Evolutionary conservation across 2,797 vertebrate genomes (phyloP), one percentile per base, ranked within the genome.

Genomic region (Oreochromis grahami): DNA sequence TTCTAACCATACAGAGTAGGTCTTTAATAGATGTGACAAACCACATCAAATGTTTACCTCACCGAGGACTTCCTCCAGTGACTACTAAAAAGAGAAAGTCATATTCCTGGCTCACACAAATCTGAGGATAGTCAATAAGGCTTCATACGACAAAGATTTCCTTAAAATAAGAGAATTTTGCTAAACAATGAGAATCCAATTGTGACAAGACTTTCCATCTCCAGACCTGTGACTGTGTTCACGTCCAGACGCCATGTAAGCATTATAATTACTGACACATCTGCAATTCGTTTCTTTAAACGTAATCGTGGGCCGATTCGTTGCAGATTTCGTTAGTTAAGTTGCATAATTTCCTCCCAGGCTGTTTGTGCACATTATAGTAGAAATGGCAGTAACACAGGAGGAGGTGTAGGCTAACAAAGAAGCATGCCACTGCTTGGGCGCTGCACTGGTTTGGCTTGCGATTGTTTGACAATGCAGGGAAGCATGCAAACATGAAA

Each of bases 381-480:
- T 76, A 38, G 14, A 89, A 76, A 58, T 77, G 81, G 72, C 68
- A 84, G 83, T 52, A 79, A 83, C 78, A 81, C 81, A 34, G 60
- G 83, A 82, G 90, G 83, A 83, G 90, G 81, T 84, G 80, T 52
- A 78, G 79, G 92, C 93, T 90, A 95, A 96, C 95, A 96, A 95
- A 96, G 95, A 94, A 90, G 88, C 91, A 77, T 86, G 90, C 60
- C 74, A 36, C 82, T 63, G 89, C 86, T 81, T 3, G 86, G 80
- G 83, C 70, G 81, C 82, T 84, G 77, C 89, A 63, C 81, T 82
- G 87, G 5, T 53, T 80, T 52, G 32, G 38, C 50, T 60, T 77
- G 72, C 80, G 89, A 81, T 86, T 78, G 78, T 81, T 87, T 87
- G 82, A 24, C 45, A 82, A 83, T 12, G 43, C 34, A 78, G 36